Evolutionary conservation across 2,113 vertebrate genomes (phyloP).

Genomic region (Peromyscus polionotus): DNA sequence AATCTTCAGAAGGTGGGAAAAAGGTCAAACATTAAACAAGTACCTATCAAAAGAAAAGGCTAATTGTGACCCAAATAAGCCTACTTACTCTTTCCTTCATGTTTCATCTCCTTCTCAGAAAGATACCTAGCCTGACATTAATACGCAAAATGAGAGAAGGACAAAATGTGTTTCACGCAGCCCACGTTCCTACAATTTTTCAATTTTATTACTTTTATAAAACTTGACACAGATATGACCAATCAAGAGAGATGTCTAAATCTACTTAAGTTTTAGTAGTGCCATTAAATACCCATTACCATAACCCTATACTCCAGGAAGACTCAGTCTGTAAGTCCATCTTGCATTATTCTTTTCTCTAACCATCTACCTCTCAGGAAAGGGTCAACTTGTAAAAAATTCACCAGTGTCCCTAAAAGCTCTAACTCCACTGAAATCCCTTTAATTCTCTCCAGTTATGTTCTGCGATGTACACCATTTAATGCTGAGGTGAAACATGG

Average conservation of each 20-base stretch:
- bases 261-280: not conserved
- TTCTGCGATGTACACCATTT: not conserved
- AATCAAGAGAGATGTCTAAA: slow-evolving; percentile 23
- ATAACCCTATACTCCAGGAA: not conserved
- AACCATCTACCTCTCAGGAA: slow-evolving; percentile 5
- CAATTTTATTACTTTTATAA: slow-evolving; percentile 40
- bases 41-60: not conserved
- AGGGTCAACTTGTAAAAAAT: slow-evolving; percentile 30
- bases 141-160: not conserved
- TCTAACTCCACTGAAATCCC: slow-evolving; percentile 27
- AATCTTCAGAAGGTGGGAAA: not conserved
- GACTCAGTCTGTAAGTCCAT: slow-evolving; percentile 13
- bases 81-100: not conserved
- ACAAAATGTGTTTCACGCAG: slow-evolving; percentile 1
- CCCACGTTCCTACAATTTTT: slow-evolving; percentile 6
- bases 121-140: slow-evolving; percentile 25
- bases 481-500: slow-evolving; percentile 45
- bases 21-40: slow-evolving; percentile 2
- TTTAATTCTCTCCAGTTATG: not conserved
- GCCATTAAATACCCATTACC: not conserved
- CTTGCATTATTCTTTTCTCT: not conserved
- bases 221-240: not conserved
- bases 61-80: slow-evolving; percentile 22
- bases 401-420: slow-evolving; percentile 11
- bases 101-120: not conserved